Evolutionary conservation across 2,113 vertebrate species (phyloP).

Genomic region (Parus major): DNA sequence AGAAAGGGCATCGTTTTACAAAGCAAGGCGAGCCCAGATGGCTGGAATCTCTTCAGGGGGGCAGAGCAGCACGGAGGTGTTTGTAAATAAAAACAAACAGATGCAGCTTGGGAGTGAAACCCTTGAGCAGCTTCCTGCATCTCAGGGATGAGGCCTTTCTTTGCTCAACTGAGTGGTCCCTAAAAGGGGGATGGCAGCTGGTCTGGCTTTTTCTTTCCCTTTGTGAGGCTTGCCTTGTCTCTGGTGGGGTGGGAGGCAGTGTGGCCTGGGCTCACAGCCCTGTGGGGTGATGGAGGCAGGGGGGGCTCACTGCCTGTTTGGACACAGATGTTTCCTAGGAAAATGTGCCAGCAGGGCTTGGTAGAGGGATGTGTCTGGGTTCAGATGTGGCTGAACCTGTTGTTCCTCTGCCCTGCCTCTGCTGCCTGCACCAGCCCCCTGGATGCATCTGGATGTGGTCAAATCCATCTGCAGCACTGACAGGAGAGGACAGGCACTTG

Average conservation of each 20-base stretch:
- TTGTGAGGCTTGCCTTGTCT: neutral
- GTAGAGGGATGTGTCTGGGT: rapidly evolving
- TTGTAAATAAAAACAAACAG: neutral
- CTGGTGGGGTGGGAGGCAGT: neutral
- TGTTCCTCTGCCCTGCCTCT: neutral
- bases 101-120: neutral
- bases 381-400: rapidly evolving
- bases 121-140: neutral
- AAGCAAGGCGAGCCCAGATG: neutral
- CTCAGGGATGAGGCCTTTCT: neutral
- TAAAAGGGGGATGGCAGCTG: neutral
- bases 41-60: neutral
- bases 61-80: neutral
- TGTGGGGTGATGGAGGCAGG: neutral
- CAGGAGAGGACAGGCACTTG: neutral
- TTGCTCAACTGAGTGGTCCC: neutral
- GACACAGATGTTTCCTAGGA: rapidly evolving
- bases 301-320: neutral
- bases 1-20: neutral
- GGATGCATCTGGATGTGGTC: neutral
- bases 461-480: neutral
- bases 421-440: neutral
- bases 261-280: neutral
- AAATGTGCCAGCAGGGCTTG: neutral
- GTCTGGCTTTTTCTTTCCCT: neutral